phyloP scores from a whole-genome alignment of 2,113 vertebrate species.

The Corynorhinus townsendii region DNA sequence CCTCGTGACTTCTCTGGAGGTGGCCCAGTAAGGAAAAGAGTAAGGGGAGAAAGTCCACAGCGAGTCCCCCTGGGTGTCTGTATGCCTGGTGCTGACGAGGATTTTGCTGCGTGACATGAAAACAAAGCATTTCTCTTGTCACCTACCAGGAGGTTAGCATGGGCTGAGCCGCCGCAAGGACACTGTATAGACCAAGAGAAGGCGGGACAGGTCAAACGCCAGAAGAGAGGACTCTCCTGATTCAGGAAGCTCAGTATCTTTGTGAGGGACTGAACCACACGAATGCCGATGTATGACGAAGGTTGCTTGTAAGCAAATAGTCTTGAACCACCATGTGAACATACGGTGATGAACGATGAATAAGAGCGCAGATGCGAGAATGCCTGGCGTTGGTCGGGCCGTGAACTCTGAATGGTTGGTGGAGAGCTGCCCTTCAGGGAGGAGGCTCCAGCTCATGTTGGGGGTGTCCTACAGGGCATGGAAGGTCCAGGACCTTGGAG shows the following conservation, averaged over 20 bases:
- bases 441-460: neutral
- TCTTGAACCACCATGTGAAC: neutral
- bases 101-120: neutral
- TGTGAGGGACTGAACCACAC: neutral
- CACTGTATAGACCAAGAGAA: neutral
- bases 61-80: neutral
- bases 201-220: neutral
- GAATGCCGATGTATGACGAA: fast-evolving
- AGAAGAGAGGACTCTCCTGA: neutral
- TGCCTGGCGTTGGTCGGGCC: neutral
- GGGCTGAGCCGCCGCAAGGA: neutral
- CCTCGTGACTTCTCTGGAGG: neutral
- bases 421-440: neutral
- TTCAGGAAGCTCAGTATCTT: neutral
- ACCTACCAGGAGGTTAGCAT: neutral
- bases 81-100: neutral
- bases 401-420: neutral
- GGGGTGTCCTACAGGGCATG: neutral
- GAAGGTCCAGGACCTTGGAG: neutral
- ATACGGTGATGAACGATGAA: neutral
- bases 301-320: neutral
- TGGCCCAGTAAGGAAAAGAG: neutral
- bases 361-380: neutral
- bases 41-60: neutral
- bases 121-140: neutral